phyloP scores from a whole-genome alignment of 1,140 invertebrate genomes.

The Drosophila orosa region DNA sequence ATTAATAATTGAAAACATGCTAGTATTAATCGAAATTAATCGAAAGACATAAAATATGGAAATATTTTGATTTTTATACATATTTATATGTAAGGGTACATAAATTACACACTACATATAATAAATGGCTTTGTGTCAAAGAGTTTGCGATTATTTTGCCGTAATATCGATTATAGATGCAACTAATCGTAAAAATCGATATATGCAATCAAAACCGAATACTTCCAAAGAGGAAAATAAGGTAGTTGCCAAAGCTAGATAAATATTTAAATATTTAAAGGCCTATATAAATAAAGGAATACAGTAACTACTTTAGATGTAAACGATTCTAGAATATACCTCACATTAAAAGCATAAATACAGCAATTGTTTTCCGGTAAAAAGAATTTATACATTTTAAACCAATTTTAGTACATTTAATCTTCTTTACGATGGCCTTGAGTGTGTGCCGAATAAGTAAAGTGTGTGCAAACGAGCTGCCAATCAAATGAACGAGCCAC shows the following conservation, averaged over 20 bases:
- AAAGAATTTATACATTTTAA: background rate
- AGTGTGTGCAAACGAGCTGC: conserved; percentile 34
- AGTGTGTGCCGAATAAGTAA: conserved; percentile 1
- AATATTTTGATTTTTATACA: background rate
- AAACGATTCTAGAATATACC: no score
- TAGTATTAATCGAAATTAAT: background rate
- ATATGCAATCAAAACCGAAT: background rate
- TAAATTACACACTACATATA: background rate
- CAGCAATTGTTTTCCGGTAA: background rate
- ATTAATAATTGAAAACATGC: background rate
- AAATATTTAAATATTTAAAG: background rate
- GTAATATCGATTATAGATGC: no score
- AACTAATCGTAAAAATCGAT: background rate
- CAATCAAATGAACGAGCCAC: conserved; percentile 35
- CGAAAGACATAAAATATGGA: background rate
- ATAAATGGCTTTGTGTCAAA: background rate
- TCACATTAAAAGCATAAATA: background rate
- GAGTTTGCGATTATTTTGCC: background rate
- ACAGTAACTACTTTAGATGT: background rate
- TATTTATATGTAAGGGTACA: background rate
- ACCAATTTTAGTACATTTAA: background rate
- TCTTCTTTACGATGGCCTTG: background rate
- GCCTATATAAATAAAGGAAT: background rate
- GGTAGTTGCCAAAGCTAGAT: background rate
- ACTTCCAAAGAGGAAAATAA: background rate